Evolutionary conservation across 2,113 vertebrate species (phyloP).

Genomic region (Oriolus oriolus): DNA sequence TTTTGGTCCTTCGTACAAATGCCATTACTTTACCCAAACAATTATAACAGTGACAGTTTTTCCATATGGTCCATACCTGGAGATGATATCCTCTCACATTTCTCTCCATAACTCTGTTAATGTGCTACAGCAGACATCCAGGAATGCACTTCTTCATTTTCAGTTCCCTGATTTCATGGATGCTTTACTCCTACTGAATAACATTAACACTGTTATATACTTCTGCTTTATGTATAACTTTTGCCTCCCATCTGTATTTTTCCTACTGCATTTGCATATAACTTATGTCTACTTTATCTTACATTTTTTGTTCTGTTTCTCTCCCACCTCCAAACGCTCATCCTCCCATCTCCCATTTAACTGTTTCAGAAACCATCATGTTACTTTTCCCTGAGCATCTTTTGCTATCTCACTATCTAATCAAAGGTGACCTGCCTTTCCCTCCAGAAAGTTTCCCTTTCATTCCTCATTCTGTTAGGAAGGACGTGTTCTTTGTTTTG

Average conservation of each 20-base stretch:
- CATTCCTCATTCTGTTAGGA: not conserved
- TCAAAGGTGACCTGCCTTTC: not conserved
- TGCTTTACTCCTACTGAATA: not conserved
- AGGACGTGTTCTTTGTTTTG: not conserved
- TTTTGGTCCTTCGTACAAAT: not conserved
- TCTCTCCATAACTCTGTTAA: not conserved
- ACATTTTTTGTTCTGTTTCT: not conserved
- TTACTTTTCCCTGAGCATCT: not conserved
- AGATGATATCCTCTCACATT: not conserved
- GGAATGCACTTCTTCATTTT: fast-evolving
- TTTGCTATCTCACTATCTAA: not conserved
- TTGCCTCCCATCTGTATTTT: not conserved
- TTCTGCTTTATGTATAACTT: not conserved
- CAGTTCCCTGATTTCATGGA: not conserved
- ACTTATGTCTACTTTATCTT: not conserved
- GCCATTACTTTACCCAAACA: not conserved
- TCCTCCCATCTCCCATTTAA: not conserved
- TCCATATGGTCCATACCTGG: not conserved
- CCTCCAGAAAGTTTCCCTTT: not conserved
- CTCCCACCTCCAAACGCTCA: fast-evolving
- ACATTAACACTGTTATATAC: not conserved
- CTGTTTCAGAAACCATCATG: not conserved
- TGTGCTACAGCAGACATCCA: not conserved
- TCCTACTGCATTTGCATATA: not conserved
- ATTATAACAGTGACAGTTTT: not conserved